Percentiles rank a stretch among this genome's conserved stretches.
Evolutionary conservation across 2,797 vertebrate species (phyloP).

Genomic region (Petrocephalus schoutedeni): DNA sequence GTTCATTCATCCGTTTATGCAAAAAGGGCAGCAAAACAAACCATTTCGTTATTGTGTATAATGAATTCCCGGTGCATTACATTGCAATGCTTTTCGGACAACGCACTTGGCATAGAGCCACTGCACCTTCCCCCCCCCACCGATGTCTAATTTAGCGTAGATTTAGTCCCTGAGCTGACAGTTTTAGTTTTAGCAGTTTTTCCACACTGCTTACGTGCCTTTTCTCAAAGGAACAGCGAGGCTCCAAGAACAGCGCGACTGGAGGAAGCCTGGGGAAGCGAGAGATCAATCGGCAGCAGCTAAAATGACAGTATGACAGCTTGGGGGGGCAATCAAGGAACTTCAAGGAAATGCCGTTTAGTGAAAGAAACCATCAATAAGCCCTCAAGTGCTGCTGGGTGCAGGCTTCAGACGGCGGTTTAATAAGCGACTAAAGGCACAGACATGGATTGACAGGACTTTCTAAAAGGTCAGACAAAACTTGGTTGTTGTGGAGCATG

Average conservation of each 20-base stretch:
- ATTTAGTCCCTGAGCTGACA: background rate
- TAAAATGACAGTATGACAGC: slow-evolving; percentile 7
- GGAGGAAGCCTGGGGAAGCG: background rate
- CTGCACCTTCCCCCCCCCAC: background rate
- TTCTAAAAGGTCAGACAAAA: background rate
- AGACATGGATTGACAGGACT: background rate
- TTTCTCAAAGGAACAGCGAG: background rate
- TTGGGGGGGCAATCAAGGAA: background rate
- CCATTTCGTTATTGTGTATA: background rate
- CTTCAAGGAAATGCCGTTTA: slow-evolving; percentile 3
- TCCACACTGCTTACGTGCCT: background rate
- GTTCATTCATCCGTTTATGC: background rate
- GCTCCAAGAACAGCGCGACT: no score
- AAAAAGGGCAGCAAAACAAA: background rate
- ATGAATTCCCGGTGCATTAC: background rate
- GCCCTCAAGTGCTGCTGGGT: background rate
- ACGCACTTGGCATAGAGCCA: background rate
- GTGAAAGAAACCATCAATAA: slow-evolving; percentile 1
- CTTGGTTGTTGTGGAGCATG: background rate
- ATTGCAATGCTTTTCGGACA: slow-evolving; percentile 3
- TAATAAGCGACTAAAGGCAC: background rate
- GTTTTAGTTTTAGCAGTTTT: background rate
- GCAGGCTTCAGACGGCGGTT: background rate
- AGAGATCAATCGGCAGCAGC: background rate
- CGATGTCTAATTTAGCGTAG: background rate